Conservation (phyloP, 2,888 invertebrate species). For the Xanthorhoe spadicearia region DNA sequence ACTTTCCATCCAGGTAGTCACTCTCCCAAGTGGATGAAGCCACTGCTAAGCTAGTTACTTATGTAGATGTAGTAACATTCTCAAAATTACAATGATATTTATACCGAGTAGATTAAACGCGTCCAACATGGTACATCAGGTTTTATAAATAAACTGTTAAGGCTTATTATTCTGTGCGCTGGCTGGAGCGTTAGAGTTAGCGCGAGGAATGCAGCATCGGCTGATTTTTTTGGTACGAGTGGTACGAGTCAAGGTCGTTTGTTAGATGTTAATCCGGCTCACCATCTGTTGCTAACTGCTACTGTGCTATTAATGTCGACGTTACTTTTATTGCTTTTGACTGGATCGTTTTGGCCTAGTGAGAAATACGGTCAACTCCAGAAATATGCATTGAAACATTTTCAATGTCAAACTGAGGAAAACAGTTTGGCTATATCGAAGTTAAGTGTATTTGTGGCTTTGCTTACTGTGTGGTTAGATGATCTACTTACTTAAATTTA, state of each 20-base stretch:
- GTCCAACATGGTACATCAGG: slow-evolving; percentile 12
- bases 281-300: slow-evolving; percentile 52
- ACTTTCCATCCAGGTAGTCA: no score
- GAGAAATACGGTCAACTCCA: not conserved
- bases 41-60: no score
- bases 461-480: no score
- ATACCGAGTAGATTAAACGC: not conserved
- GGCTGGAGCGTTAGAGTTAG: no score
- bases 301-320: slow-evolving; percentile 49
- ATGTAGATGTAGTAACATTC: not conserved
- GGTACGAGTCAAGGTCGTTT: slow-evolving; percentile 64
- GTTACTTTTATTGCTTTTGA: slow-evolving; percentile 48
- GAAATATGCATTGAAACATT: not conserved
- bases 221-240: slow-evolving; percentile 54
- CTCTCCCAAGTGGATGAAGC: no score
- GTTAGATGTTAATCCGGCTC: slow-evolving; percentile 30
- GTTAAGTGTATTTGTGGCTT: no score
- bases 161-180: slow-evolving; percentile 17
- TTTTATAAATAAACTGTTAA: slow-evolving; percentile 1
- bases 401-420: not conserved
- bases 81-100: not conserved
- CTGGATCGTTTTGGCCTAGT: slow-evolving; percentile 2
- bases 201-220: slow-evolving; percentile 41
- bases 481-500: no score
- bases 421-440: no score